Base-by-base conservation (phyloP, 1,140 invertebrate genomes). In the Aethina tumida region DNA sequence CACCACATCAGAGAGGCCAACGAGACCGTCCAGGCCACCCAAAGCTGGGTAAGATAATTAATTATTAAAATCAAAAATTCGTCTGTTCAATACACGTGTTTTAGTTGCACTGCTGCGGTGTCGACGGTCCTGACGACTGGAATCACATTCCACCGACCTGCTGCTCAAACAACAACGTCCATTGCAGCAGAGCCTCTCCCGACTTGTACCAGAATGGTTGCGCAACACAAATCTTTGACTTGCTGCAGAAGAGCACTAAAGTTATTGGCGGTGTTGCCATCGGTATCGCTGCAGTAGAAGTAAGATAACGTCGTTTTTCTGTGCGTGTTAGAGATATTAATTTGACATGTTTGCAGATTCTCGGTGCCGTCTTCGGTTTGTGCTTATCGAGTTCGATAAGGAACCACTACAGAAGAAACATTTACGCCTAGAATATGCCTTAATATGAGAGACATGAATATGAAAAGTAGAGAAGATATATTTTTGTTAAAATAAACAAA, bases 271-370 rank as follows among this genome's bases (percentile, higher is more conserved):
- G 69, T 9, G 55, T 80, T 19, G 75, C 74, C 9, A 69, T 84
- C 35, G 75, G 71, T 34, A 66, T 84, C 43, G 78, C 77, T 29
- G 77, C 63, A 47, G 63, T 77, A 48, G 79, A 82, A 68, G 79
- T 81, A 56, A 60, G 26, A n/a, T 30, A 22, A 27, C 17, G 17
- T 21, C 21, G n/a, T 35, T 22, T 8, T 17, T 5, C 10, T 33
- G 2, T 4, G 14, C n/a, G 16, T 37, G 10, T 16, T 1, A 16
- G 7, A 14, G n/a, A 9, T 21, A 15, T 1, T 26, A 20, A 1
- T 35, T 42, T 49, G 56, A 47, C 44, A 33, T 42, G n/a, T 63
- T 73, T 43, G 63, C 41, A 58, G 55, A 39, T 60, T 16, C 26
- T 58, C 36, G 58, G 56, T 15, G 56, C 58, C 4, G 43, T 60